Evolutionary conservation across 2,113 vertebrate species (phyloP), one percentile per base, ranked within the genome.

Genomic region (Dryoscopus gambensis): DNA sequence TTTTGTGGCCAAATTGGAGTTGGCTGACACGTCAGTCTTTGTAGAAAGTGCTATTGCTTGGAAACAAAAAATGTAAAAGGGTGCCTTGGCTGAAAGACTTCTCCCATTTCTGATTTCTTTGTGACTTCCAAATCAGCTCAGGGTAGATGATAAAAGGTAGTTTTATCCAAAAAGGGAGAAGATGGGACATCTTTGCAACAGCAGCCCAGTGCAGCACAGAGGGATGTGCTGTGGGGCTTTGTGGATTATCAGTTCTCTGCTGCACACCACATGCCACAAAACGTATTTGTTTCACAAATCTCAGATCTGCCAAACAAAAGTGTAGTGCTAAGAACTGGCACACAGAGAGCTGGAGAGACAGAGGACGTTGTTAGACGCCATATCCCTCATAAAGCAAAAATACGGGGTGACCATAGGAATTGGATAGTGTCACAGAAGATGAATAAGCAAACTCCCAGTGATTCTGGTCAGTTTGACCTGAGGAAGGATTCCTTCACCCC

Each of bases 1-100:
- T 88, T 96, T 71, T 92, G 79, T 86, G 84, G 55, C 35, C 10
- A 13, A 80, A 91, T 52, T 70, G 71, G 84, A 87, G 85, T 50
- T 78, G 76, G 60, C 50, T 33, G 57, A 86, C 76, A 90, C 70
- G 22, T 46, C 57, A 74, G 52, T 19, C 25, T 90, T 81, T 87
- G 60, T 56, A 81, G 60, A 53, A 92, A 71, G 49, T 23, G 28
- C 76, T 89, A 28, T 49, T 81, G 53, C 76, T 78, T 80, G 37
- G 12, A 13, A 17, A 55, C 28, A 4, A 13, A 37, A 11, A 3
- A 60, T 0, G 40, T 28, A 25, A 67, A 68, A 49, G 35, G 59
- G 19, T 33, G 15, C 35, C 65, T 70, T 93, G 33, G 39, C 47
- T 92, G 59, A 88, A 91, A 90, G 67, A 75, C 44, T 30, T 67